Evolutionary conservation across 2,888 invertebrate species (phyloP).

Genomic region (Platycnemis pennipes): DNA sequence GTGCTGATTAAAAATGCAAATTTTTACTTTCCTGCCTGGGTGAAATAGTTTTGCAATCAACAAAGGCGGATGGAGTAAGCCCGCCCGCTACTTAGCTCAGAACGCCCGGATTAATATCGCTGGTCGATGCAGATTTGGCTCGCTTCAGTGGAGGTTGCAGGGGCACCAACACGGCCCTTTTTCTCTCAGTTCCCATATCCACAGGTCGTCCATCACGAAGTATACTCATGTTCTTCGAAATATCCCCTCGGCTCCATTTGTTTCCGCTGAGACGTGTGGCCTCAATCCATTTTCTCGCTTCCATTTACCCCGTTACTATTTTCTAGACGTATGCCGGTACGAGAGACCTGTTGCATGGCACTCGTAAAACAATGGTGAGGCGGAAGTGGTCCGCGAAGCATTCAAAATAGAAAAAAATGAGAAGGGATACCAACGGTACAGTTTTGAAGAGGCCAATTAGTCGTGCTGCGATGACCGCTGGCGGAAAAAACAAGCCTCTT

Average conservation of each 20-base stretch:
- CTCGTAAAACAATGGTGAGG: constrained; percentile 9
- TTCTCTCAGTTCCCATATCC: no score
- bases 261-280: neutral
- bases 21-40: no score
- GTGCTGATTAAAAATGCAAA: no score
- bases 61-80: no score
- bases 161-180: no score
- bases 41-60: no score
- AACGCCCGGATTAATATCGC: no score
- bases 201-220: no score
- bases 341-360: neutral
- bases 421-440: neutral
- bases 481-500: neutral
- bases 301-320: neutral
- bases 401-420: neutral
- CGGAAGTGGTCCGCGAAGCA: neutral
- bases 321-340: neutral
- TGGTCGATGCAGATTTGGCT: no score
- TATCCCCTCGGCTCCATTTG: neutral
- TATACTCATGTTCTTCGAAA: no score
- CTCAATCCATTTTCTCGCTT: neutral
- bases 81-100: no score
- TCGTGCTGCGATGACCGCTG: neutral
- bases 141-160: no score
- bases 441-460: neutral